A percentile compares a stretch with the other conserved stretches of the same genome.
Conservation (phyloP, 2,888 invertebrate species). For the Lissocephala sabroskyi region DNA sequence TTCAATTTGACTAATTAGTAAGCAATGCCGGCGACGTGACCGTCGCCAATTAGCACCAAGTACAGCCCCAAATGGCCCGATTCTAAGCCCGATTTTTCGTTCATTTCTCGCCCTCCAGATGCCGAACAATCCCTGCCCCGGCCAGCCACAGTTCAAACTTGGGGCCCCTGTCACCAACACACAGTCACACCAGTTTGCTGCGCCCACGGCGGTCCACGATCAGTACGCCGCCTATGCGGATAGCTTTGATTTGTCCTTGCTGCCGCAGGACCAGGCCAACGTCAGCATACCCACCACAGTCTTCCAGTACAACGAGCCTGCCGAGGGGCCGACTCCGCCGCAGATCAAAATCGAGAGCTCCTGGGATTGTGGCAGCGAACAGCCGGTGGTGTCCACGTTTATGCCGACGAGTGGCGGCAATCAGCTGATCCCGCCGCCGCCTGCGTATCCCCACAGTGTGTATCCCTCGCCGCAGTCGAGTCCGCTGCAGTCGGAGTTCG, state of each 20-base stretch:
- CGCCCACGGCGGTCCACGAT: constrained; percentile 40
- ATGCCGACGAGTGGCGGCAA: constrained; percentile 30
- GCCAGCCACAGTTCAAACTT: constrained; percentile 34
- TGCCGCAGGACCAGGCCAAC: constrained; percentile 78
- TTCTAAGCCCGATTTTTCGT: neutral
- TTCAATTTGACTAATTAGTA: constrained; percentile 3
- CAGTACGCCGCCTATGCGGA: constrained; percentile 74
- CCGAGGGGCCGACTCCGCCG: constrained; percentile 36
- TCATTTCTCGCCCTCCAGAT: constrained; percentile 35
- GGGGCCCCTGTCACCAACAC: constrained; percentile 18
- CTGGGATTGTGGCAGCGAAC: constrained; percentile 46
- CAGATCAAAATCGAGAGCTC: constrained; percentile 70
- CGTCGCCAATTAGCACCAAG: neutral
- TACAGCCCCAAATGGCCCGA: neutral
- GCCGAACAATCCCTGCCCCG: constrained; percentile 47
- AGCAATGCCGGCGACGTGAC: neutral
- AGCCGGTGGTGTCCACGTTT: constrained; percentile 37
- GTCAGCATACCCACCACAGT: constrained; percentile 67
- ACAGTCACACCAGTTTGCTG: constrained; percentile 32
- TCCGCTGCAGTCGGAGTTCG: constrained; percentile 67
- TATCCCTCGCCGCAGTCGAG: constrained; percentile 70
- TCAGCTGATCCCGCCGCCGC: constrained; percentile 61
- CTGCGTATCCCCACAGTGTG: constrained; percentile 57
- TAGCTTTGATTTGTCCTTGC: constrained; percentile 81
- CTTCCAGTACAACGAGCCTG: constrained; percentile 58